Evolutionary conservation across 2,113 vertebrate genomes (phyloP).

Genomic region (Oenanthe melanoleuca): DNA sequence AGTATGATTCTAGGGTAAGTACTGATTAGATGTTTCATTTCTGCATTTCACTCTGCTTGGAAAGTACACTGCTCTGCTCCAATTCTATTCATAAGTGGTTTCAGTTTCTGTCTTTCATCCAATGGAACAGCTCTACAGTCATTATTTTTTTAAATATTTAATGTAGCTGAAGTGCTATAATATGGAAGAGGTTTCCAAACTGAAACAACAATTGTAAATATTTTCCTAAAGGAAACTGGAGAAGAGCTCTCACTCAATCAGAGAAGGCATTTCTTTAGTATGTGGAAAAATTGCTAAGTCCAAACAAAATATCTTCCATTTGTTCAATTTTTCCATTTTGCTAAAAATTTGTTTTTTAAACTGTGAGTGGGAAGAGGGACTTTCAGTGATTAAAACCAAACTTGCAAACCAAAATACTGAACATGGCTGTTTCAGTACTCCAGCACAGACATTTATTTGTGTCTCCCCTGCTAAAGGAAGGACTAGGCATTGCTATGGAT

Average conservation of each 20-base stretch:
- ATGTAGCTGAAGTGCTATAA: slow-evolving; percentile 23
- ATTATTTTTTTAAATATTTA: slow-evolving; percentile 23
- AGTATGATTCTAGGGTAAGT: not conserved
- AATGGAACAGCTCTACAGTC: not conserved
- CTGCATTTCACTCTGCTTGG: slow-evolving; percentile 3
- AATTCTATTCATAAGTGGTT: not conserved
- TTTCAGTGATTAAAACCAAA: not conserved
- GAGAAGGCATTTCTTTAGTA: not conserved
- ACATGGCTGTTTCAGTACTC: not conserved
- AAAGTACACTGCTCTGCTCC: not conserved
- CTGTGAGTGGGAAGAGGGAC: not conserved
- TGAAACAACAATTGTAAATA: slow-evolving; percentile 25
- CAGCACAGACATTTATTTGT: not conserved
- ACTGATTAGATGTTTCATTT: slow-evolving; percentile 11
- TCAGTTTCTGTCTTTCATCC: slow-evolving; percentile 34
- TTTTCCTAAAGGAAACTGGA: slow-evolving; percentile 32
- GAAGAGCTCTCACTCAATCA: not conserved
- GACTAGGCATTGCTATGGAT: not conserved
- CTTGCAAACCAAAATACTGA: not conserved
- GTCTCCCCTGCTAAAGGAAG: not conserved
- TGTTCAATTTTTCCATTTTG: not conserved
- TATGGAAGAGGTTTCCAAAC: slow-evolving; percentile 18
- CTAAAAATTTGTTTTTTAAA: not conserved
- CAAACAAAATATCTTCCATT: slow-evolving; percentile 20
- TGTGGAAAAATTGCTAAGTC: slow-evolving; percentile 33